These are phyloP conservation scores for Anguilla anguilla DNA, from an alignment of 2,797 vertebrate species.

Conservation along the genomic window DNA sequence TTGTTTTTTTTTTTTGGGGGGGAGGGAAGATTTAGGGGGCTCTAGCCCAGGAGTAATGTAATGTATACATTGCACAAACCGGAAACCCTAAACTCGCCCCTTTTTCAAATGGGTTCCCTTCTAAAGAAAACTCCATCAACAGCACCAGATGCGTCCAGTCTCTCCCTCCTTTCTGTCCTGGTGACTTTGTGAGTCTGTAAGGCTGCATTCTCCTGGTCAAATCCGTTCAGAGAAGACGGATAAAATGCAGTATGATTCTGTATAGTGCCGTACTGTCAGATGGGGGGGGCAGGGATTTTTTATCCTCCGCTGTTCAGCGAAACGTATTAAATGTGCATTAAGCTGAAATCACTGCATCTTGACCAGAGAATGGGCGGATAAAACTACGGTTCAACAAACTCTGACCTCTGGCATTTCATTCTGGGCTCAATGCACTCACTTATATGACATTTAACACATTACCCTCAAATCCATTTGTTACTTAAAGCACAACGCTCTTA, in stretches of 20 bases:
- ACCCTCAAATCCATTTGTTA: background rate
- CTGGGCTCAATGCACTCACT: background rate
- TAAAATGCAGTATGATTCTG: background rate
- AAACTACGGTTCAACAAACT: background rate
- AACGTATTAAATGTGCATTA: background rate
- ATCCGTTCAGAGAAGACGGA: slow-evolving; percentile 55
- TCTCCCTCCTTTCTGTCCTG: background rate
- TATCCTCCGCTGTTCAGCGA: background rate
- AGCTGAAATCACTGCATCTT: background rate
- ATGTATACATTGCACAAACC: background rate
- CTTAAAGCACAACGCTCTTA: background rate
- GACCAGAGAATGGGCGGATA: background rate
- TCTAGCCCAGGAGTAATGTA: background rate
- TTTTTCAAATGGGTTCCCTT: background rate
- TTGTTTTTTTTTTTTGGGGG: background rate
- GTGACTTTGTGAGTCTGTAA: slow-evolving; percentile 22
- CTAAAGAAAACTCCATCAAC: background rate
- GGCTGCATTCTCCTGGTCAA: slow-evolving; percentile 35
- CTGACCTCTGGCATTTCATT: background rate
- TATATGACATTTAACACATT: background rate
- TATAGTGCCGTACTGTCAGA: slow-evolving; percentile 51
- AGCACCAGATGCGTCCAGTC: background rate
- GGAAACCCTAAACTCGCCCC: background rate
- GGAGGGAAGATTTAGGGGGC: background rate
- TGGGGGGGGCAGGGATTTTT: slow-evolving; percentile 41